phyloP scores from a whole-genome alignment of 2,113 vertebrate genomes.

The Onychostruthus taczanowskii region DNA sequence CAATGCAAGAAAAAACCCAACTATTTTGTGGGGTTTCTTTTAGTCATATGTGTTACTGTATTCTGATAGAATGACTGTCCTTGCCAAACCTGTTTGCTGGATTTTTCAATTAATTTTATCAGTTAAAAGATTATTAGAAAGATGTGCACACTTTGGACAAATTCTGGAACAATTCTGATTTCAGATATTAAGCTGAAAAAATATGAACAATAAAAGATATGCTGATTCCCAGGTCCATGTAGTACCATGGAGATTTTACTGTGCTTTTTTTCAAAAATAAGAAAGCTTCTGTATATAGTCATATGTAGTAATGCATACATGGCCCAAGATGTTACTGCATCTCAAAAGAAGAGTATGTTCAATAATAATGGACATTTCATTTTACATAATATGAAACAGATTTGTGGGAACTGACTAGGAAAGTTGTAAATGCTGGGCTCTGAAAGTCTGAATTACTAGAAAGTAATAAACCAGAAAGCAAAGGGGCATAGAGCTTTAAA shows the following conservation, averaged over 20 bases:
- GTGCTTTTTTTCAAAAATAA: neutral
- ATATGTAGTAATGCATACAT: neutral
- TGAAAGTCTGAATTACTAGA: neutral
- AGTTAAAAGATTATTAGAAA: neutral
- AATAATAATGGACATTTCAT: neutral
- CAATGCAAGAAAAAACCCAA: neutral
- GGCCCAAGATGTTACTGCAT: neutral
- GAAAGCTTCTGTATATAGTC: neutral
- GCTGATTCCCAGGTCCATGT: neutral
- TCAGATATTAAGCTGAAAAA: neutral
- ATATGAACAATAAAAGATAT: neutral
- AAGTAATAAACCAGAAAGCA: neutral
- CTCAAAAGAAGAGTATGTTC: neutral
- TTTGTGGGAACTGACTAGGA: neutral
- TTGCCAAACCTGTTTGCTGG: neutral
- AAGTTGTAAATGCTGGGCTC: neutral
- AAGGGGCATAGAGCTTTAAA: rapidly evolving
- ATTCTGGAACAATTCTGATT: neutral
- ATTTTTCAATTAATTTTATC: neutral
- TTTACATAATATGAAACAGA: neutral
- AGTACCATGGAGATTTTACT: neutral
- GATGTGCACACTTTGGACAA: rapidly evolving
- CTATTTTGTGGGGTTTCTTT: neutral
- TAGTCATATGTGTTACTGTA: neutral
- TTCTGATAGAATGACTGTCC: neutral